A percentile compares a stretch with the other conserved stretches of the same genome.
These are phyloP conservation scores for Crenuchus spilurus DNA, from an alignment of 2,797 vertebrate genomes.

Conservation along the genomic window DNA sequence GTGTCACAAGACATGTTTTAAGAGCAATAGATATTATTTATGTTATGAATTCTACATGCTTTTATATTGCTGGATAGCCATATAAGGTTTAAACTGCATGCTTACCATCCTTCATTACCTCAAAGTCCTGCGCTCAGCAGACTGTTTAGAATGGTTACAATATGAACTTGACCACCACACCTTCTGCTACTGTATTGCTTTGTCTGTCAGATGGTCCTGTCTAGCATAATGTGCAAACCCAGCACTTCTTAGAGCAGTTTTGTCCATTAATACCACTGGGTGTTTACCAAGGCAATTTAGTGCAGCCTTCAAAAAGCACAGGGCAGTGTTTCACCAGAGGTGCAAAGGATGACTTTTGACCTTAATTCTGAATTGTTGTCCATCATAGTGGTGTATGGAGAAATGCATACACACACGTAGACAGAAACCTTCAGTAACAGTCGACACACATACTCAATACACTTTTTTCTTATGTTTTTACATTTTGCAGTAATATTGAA, in stretches of 20 bases:
- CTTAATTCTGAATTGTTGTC: constrained; percentile 27
- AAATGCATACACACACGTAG: constrained; percentile 5
- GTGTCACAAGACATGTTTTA: too few species aligned
- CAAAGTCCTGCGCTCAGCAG: constrained; percentile 41
- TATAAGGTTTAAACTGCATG: constrained; percentile 32
- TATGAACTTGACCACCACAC: constrained; percentile 41
- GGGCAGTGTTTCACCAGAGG: constrained; percentile 9
- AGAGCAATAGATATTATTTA: too few species aligned
- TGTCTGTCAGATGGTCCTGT: constrained; percentile 44
- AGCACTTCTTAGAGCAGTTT: constrained; percentile 43
- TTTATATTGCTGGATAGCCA: too few species aligned
- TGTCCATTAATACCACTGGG: constrained; percentile 47
- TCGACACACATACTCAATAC: too few species aligned
- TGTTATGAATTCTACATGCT: too few species aligned
- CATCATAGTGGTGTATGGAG: constrained; percentile 2
- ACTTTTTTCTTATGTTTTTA: too few species aligned
- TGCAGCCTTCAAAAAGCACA: constrained; percentile 38
- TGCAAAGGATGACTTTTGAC: constrained; percentile 34
- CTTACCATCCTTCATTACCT: constrained; percentile 37
- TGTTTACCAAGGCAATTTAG: constrained; percentile 56
- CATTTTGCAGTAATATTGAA: too few species aligned
- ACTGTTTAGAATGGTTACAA: constrained; percentile 43
- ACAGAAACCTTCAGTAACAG: neutral
- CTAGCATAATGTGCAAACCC: constrained; percentile 37
- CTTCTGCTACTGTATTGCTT: constrained; percentile 45